These are phyloP conservation scores for Chaetodon auriga DNA, from an alignment of 2,113 vertebrate genomes.

Conservation along the genomic window DNA sequence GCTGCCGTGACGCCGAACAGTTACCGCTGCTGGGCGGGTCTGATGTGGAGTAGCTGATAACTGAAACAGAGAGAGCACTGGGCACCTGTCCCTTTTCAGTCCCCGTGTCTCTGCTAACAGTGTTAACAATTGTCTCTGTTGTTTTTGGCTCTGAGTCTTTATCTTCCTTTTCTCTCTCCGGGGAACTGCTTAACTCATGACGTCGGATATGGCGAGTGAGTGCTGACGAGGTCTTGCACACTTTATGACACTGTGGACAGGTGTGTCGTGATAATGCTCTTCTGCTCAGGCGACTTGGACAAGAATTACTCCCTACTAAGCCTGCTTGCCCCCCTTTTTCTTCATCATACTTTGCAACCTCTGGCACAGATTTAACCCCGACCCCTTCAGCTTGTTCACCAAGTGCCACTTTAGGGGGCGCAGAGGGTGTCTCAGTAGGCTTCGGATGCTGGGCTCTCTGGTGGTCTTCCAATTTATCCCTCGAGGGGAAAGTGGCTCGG, in stretches of 20 bases:
- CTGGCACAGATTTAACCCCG: constrained; percentile 60
- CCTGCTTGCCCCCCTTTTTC: constrained; percentile 57
- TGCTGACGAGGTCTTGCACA: constrained; percentile 91
- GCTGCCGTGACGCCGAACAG: constrained; percentile 47
- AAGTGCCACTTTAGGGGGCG: constrained; percentile 53
- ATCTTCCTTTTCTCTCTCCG: constrained; percentile 76
- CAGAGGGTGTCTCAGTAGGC: constrained; percentile 66
- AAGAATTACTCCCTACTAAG: constrained; percentile 50
- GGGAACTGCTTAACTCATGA: constrained; percentile 84
- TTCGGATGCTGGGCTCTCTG: constrained; percentile 84
- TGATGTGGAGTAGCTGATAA: constrained; percentile 83
- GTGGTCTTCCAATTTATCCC: constrained; percentile 86
- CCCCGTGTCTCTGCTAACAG: constrained; percentile 62
- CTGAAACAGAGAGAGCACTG: constrained; percentile 82
- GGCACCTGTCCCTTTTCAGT: constrained; percentile 63
- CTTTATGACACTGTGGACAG: constrained; percentile 89
- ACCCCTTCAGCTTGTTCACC: constrained; percentile 49
- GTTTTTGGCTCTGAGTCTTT: constrained; percentile 63
- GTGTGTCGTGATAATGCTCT: constrained; percentile 87
- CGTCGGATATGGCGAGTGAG: constrained; percentile 89
- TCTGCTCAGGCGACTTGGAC: constrained; percentile 83
- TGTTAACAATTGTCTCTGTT: constrained; percentile 52
- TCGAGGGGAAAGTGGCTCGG: constrained; percentile 82
- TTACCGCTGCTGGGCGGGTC: constrained; percentile 55
- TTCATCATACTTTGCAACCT: constrained; percentile 65